Evolutionary conservation across 2,113 vertebrate species (phyloP), one percentile per base, ranked within the genome.

Genomic region (Dipodomys ordii): DNA sequence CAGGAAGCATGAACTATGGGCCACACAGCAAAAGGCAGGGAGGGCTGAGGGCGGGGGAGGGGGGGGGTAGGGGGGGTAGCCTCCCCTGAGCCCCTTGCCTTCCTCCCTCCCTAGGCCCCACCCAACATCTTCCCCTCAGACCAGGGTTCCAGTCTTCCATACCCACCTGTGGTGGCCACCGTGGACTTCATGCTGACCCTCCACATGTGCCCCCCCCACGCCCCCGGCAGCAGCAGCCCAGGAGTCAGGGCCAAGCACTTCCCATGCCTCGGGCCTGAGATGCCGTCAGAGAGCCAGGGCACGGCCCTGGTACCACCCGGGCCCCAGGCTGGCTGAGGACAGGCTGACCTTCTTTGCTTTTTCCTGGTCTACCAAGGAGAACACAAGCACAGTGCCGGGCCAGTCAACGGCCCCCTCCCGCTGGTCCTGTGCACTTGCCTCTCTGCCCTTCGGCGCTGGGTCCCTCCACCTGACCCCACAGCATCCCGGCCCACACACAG

Each of bases 1-100:
- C 13, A n/a, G 4, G 10, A 32, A 76, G 68, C 4, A 16, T 35
- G 28, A 23, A 69, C 64, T 0, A 0, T 65, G 32, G 44, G 67
- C 46, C 23, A 22, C 39, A 18, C 7, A 2, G 30, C 20, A 73
- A 73, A 18, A 8, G 2, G 2, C 39, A 39, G 2, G n/a, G 13
- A 6, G 3, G 22, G 32, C 3, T 69, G 64, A 3, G 20, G 7
- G 4, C 7, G 6, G 65, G 60, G 25, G 35, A 39, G 35, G 35
- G 35, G 35, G 35, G 35, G 35, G 35, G 4, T 2, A 39, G 35
- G 35, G 35, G 35, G 35, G 35, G 35, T 39, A 39, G n/a, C 39
- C 4, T 44, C 73, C 3, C 25, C 32, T 19, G 4, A n/a, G 10
- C 3, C 27, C 12, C 2, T 3, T 8, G 4, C 4, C 2, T 11